These are phyloP conservation scores for Tenualosa ilisha DNA, from an alignment of 2,797 vertebrate genomes.

Conservation along the genomic window DNA sequence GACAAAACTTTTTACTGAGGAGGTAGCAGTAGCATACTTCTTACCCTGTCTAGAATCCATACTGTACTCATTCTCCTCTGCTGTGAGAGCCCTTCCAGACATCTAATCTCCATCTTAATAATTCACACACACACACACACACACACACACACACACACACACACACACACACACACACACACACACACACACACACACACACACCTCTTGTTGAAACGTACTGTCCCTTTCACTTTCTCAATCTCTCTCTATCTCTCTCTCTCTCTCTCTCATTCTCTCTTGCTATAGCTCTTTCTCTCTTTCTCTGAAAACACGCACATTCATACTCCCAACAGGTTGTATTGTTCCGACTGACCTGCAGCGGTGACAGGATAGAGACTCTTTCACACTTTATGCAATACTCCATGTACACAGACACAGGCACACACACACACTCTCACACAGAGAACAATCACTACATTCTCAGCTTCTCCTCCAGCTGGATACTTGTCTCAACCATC, in stretches of 20 bases:
- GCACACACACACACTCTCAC: not conserved
- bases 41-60: too few species aligned
- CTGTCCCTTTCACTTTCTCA: not conserved
- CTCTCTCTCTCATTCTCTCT: too few species aligned
- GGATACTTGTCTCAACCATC: not conserved
- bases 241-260: not conserved
- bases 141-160: conserved; percentile 6
- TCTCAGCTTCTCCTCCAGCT: not conserved
- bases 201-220: not conserved
- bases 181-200: not conserved
- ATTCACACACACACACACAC: conserved; percentile 11
- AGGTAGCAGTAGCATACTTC: too few species aligned
- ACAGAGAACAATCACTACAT: not conserved
- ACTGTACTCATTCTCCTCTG: not conserved
- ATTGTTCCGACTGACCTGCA: too few species aligned
- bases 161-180: conserved; percentile 10
- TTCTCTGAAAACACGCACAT: not conserved
- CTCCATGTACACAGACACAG: not conserved
- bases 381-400: not conserved
- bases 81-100: conserved; percentile 11
- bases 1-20: too few species aligned
- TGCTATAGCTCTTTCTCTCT: not conserved
- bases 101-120: conserved; percentile 22
- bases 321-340: too few species aligned
- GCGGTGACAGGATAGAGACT: too few species aligned